Evolutionary conservation across 2,888 invertebrate species (phyloP), one percentile per base, ranked within the genome.

Genomic region (Tridacna gigas): DNA sequence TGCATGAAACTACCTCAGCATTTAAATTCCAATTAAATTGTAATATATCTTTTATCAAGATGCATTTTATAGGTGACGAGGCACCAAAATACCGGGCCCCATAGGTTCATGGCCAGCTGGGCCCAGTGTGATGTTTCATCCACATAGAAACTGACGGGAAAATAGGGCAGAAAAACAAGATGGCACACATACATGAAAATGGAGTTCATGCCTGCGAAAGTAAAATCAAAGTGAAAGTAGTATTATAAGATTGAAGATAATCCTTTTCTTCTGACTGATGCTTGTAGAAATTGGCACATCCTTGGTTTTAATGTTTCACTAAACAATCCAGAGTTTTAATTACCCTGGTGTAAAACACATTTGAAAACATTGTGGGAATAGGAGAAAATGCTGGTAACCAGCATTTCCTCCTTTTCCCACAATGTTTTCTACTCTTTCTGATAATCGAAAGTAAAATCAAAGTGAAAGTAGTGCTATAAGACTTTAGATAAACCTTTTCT

Each of bases 131-230:
- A 87, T 28, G 86, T 86, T 18, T 82, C 78, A 5, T 86, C 83
- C 48, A 89, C 89, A 71, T 84, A 83, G 63, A 89, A 82, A 74
- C 88, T 83, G 61, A 90, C 95, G 0, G 98, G 98, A 93, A 98
- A 97, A 93, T 97, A 96, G 77, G 96, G 95, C 82, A 96, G 96
- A 88, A 97, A 96, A 2, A 98, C 94, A 13, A 96, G 96, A 94
- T 98, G 98, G 0, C 98, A 98, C 15, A 98, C 96, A 95, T 98
- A 99, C 91, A 99, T 96, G 4, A 98, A 96, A 80, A 98, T 97
- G 45, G 98, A 97, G 95, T 99, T 99, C 96, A 98, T 97, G 15
- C 99, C 98, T 95, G 28, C 91, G 71, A 45, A 37, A 37, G 37
- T 37, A 37, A 37, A 37, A 37, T 37, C 37, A 37, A 37, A 37